A percentile compares a stretch with the other conserved stretches of the same genome.
Evolutionary conservation across 2,888 invertebrate species (phyloP).

Genomic region (Falcaria lacertinaria): DNA sequence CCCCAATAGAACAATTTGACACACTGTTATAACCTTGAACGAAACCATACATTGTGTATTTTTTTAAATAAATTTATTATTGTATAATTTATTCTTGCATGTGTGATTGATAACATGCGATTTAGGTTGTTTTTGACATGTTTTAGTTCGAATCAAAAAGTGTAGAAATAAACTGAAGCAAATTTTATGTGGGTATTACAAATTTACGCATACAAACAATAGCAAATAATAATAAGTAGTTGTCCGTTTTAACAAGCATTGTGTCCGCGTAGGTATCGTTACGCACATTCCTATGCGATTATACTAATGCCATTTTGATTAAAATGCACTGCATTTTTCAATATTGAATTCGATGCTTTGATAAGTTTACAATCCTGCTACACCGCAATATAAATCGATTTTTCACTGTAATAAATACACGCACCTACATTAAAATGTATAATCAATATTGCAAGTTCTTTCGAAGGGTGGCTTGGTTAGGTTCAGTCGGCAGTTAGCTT

Average conservation of each 20-base stretch:
- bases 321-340: conserved; percentile 72
- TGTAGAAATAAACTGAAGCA: no score
- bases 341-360: conserved; percentile 69
- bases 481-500: no score
- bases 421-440: no score
- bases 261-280: conserved; percentile 40
- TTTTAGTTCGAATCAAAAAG: no score
- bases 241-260: conserved; percentile 15
- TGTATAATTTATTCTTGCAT: no score
- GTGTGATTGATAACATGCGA: no score
- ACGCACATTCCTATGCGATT: conserved; percentile 72
- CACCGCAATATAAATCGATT: conserved; percentile 39
- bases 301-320: conserved; percentile 76
- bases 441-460: no score
- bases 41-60: no score
- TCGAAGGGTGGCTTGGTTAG: no score
- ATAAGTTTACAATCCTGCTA: conserved; percentile 45
- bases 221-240: conserved; percentile 2
- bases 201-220: no score
- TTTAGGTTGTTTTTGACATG: no score
- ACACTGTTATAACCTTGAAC: conserved; percentile 19
- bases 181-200: background rate
- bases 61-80: no score
- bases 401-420: background rate
- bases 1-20: conserved; percentile 37